A percentile compares a stretch with the other conserved stretches of the same genome.
Conservation (phyloP, 2,888 invertebrate species). For the Mactromeris polynyma region DNA sequence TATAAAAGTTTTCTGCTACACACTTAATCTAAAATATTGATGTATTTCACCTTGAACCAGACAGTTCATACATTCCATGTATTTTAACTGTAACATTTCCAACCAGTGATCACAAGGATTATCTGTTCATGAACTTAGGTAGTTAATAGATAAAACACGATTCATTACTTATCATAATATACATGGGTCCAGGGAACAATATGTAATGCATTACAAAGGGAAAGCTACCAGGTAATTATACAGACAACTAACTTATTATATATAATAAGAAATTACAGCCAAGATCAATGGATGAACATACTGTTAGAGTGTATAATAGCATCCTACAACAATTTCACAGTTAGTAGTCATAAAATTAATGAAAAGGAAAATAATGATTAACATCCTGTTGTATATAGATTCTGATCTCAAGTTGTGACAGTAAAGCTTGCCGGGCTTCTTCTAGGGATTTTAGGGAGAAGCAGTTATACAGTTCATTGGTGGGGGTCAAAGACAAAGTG, state of each 20-base stretch:
- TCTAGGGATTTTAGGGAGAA: too few species aligned
- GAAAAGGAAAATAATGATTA: too few species aligned
- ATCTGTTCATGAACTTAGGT: background rate
- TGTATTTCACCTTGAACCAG: background rate
- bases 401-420: too few species aligned
- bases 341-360: too few species aligned
- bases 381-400: too few species aligned
- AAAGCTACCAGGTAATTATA: background rate
- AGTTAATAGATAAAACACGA: constrained; percentile 12
- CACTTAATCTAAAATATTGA: background rate
- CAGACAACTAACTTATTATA: background rate
- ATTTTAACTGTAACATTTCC: background rate
- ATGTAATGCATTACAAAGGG: background rate
- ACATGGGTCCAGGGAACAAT: background rate
- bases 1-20: too few species aligned
- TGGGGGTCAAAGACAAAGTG: too few species aligned
- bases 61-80: background rate
- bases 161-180: constrained; percentile 13
- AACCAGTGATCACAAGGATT: background rate
- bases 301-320: background rate
- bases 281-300: background rate
- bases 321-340: background rate
- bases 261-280: background rate
- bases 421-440: too few species aligned
- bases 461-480: too few species aligned